Conservation (phyloP, 2,888 invertebrate species). For the Pterostichus madidus region DNA sequence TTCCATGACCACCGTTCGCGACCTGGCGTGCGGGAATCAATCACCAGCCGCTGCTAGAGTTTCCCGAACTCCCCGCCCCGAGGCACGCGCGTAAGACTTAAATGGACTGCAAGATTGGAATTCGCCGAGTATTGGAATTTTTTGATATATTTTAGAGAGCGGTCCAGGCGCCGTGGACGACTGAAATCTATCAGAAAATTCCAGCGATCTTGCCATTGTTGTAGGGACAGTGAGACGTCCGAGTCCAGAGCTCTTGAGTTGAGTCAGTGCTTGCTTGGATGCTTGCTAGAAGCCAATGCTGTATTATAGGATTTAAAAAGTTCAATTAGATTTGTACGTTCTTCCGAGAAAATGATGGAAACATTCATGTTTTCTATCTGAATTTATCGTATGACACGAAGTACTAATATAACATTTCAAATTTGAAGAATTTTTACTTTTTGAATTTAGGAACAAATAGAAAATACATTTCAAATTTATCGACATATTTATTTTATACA, state of each 20-base stretch:
- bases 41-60: constrained; percentile 16
- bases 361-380: background rate
- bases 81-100: constrained; percentile 56
- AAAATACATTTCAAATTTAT: too few species aligned
- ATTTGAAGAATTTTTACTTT: too few species aligned
- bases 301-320: constrained; percentile 38
- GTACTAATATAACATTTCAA: too few species aligned
- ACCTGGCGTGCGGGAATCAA: constrained; percentile 57
- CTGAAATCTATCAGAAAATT: constrained; percentile 65
- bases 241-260: background rate
- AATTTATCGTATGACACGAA: too few species aligned
- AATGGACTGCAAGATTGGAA: constrained; percentile 65
- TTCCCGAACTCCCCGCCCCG: background rate
- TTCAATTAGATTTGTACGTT: constrained; percentile 27
- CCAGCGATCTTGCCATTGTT: constrained; percentile 62
- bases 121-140: constrained; percentile 64
- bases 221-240: constrained; percentile 19
- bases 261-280: constrained; percentile 7
- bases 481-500: too few species aligned
- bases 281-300: constrained; percentile 22
- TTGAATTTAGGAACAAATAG: too few species aligned
- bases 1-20: constrained; percentile 52
- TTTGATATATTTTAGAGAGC: constrained; percentile 64
- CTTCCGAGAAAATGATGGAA: background rate
- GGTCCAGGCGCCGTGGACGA: constrained; percentile 47